Evolutionary conservation across 2,888 invertebrate genomes (phyloP), one percentile per base, ranked within the genome.

Genomic region (Papilio gigon): DNA sequence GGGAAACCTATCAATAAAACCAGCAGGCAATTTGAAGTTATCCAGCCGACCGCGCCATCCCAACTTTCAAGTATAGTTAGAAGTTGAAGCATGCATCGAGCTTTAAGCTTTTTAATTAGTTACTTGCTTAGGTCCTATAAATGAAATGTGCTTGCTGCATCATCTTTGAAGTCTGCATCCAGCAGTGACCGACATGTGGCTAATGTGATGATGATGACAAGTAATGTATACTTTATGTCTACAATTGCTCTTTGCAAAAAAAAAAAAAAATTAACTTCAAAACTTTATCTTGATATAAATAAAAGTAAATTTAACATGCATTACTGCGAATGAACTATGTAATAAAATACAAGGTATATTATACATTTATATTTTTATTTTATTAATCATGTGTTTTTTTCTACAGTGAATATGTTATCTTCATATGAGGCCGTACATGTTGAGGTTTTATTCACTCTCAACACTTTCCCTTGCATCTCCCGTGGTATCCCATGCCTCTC

Each of bases 391-490:
- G 25, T 17, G 12, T 27, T 4, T 25, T 3, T 53, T 53, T 53
- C 20, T 3, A 14, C 22, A 20, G 30, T 5, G 8, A n/a, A 42
- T 44, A 35, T 44, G 17, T 42, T 40, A 44, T 44, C 27, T 22
- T 50, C 50, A 27, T n/a, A n/a, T n/a, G 27, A 14, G 27, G 27
- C 17, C 75, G 69, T 65, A 59, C 65, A 73, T 14, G 71, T 65
- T n/a, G 70, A 71, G 1, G 75, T 76, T 44, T 79, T 84, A 67
- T 78, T 83, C 14, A 90, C 75, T 14, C 85, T 77, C 0, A 73
- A 59, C 42, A 91, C 82, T 70, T 84, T 90, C 0, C 90, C 89
- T 67, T 91, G 91, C 73, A 80, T 77, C 25, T 90, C 88, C 25
- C 87, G 79, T 0, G 87, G 83, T 12, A 91, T 82, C 1, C 89